Evolutionary conservation across 2,113 vertebrate species (phyloP).

Genomic region (Trachemys scripta): DNA sequence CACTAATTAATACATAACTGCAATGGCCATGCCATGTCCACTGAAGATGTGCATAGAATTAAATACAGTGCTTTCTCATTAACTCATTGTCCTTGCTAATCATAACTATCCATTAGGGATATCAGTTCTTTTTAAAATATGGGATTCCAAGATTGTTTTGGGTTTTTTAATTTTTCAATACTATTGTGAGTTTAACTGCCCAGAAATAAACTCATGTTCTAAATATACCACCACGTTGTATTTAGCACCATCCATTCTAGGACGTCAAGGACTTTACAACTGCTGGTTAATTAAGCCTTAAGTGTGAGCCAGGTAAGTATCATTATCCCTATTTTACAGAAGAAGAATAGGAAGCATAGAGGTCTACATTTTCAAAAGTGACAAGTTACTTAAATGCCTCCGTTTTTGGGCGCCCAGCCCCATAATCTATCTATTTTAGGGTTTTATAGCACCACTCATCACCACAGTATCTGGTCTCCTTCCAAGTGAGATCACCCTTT

Average conservation of each 20-base stretch:
- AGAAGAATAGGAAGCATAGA: not conserved
- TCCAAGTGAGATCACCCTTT: slow-evolving; percentile 60
- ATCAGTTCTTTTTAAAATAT: slow-evolving; percentile 48
- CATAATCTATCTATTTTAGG: not conserved
- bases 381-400: not conserved
- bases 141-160: slow-evolving; percentile 12
- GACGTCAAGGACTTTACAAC: not conserved
- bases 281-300: slow-evolving; percentile 17
- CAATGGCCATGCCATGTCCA: slow-evolving; percentile 36
- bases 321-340: slow-evolving; percentile 68
- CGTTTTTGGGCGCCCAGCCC: not conserved
- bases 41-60: slow-evolving; percentile 48
- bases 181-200: slow-evolving; percentile 59
- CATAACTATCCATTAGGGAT: slow-evolving; percentile 60
- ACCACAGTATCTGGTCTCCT: slow-evolving; percentile 43
- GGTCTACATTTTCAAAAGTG: not conserved
- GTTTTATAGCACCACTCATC: slow-evolving; percentile 64
- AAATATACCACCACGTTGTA: slow-evolving; percentile 9
- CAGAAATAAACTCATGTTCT: slow-evolving; percentile 66
- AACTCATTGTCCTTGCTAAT: slow-evolving; percentile 71
- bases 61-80: slow-evolving; percentile 32
- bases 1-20: slow-evolving; percentile 69
- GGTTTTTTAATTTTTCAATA: slow-evolving; percentile 44
- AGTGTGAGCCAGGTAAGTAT: slow-evolving; percentile 38
- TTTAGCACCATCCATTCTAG: slow-evolving; percentile 8